Percentiles rank a stretch among this genome's conserved stretches.
phyloP scores from a whole-genome alignment of 2,797 vertebrate genomes.

The Cryptoprocta ferox region DNA sequence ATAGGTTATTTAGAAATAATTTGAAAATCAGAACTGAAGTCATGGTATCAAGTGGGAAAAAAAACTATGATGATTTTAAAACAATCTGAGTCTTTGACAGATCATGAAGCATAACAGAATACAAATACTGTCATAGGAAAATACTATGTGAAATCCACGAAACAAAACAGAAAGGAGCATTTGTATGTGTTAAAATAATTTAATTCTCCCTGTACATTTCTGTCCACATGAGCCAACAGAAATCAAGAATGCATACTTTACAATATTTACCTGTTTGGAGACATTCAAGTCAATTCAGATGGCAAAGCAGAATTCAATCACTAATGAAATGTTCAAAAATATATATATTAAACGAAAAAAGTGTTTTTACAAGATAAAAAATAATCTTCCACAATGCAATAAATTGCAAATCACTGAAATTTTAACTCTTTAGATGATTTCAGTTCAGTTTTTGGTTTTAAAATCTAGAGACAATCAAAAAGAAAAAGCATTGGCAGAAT shows the following conservation, averaged over 20 bases:
- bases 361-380: conserved; percentile 67
- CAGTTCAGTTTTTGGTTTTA: conserved; percentile 74
- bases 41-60: not conserved
- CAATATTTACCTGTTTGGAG: conserved; percentile 65
- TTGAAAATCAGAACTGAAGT: conserved; percentile 43
- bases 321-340: conserved; percentile 73
- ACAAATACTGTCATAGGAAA: not conserved
- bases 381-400: conserved; percentile 63
- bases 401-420: conserved; percentile 52
- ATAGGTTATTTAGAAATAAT: not conserved
- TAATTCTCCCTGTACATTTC: conserved; percentile 79
- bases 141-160: not conserved
- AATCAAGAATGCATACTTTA: conserved; percentile 55
- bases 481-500: conserved; percentile 10
- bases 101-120: conserved; percentile 23
- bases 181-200: conserved; percentile 85
- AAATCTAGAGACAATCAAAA: conserved; percentile 47
- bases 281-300: conserved; percentile 59
- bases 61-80: not conserved
- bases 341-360: conserved; percentile 74
- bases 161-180: conserved; percentile 56
- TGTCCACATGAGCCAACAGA: conserved; percentile 50
- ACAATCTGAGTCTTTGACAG: not conserved
- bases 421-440: conserved; percentile 75
- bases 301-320: conserved; percentile 61